Evolutionary conservation across 2,888 invertebrate species (phyloP).

Genomic region (Beris morrisii): DNA sequence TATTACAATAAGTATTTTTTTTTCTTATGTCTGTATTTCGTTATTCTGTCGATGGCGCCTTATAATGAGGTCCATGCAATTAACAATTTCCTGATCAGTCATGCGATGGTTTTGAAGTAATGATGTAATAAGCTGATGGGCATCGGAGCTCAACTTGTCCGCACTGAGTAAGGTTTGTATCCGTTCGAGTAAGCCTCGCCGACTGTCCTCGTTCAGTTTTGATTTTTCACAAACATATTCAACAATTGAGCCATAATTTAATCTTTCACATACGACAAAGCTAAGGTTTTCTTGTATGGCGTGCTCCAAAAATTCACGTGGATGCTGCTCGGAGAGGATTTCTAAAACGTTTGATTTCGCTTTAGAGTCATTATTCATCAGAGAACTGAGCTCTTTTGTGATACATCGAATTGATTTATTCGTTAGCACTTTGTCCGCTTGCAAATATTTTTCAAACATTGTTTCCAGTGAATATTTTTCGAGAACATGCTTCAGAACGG

Average conservation of each 20-base stretch:
- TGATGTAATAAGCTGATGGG: conserved; percentile 8
- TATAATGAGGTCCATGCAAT: conserved; percentile 14
- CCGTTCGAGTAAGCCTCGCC: conserved; percentile 45
- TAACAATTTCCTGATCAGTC: conserved; percentile 25
- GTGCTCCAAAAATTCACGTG: conserved; percentile 54
- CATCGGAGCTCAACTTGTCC: conserved; percentile 9
- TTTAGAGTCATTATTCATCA: conserved; percentile 49
- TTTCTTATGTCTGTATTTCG: too few relatives aligned
- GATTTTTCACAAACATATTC: conserved; percentile 53
- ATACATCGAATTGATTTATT: conserved; percentile 44
- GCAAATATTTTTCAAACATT: conserved; percentile 48
- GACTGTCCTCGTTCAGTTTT: conserved; percentile 49
- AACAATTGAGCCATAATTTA: conserved; percentile 51
- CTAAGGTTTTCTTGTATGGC: conserved; percentile 55
- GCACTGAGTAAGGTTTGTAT: conserved; percentile 31
- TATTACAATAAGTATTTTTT: too few relatives aligned
- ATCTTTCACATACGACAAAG: conserved; percentile 54
- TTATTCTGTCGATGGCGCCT: conserved; percentile 12
- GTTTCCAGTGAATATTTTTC: conserved; percentile 46
- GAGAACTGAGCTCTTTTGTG: conserved; percentile 48
- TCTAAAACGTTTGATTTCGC: conserved; percentile 51
- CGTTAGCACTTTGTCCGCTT: conserved; percentile 40
- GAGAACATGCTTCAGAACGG: conserved; percentile 45
- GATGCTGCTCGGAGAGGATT: conserved; percentile 53
- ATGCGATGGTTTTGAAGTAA: conserved; percentile 23